Conservation (phyloP, 2,797 vertebrate species). For the Siniperca scherzeri region DNA sequence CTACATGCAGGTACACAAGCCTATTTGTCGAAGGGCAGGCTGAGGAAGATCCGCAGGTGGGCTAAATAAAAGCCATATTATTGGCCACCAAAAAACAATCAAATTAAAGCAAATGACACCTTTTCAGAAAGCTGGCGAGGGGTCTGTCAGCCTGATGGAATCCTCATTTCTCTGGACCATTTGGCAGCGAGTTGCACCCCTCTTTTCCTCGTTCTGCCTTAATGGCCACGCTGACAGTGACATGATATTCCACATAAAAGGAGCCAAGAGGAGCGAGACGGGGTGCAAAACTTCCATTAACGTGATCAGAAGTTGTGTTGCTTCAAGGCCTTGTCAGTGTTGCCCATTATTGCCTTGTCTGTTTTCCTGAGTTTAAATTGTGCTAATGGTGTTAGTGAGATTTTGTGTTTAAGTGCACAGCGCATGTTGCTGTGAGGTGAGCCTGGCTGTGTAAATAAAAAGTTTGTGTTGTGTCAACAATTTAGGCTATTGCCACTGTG, state of each 20-base stretch:
- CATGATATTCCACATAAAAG: constrained; percentile 81
- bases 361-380: constrained; percentile 50
- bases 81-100: constrained; percentile 79
- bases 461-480: constrained; percentile 1
- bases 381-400: constrained; percentile 47
- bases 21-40: constrained; percentile 56
- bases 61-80: constrained; percentile 84
- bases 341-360: constrained; percentile 58
- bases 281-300: constrained; percentile 76
- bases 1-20: constrained; percentile 46
- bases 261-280: constrained; percentile 67
- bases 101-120: constrained; percentile 86
- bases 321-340: constrained; percentile 69
- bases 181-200: constrained; percentile 77
- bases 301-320: constrained; percentile 75
- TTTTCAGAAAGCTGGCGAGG: constrained; percentile 81
- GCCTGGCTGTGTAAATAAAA: constrained; percentile 10
- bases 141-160: constrained; percentile 84
- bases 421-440: constrained; percentile 22
- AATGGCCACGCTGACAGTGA: constrained; percentile 78
- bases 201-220: constrained; percentile 77
- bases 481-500: neutral
- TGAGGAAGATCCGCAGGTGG: constrained; percentile 72
- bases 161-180: constrained; percentile 84
- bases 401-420: constrained; percentile 21